Conservation (phyloP, 2,797 vertebrate genomes). For the Acropternis orthonyx region DNA sequence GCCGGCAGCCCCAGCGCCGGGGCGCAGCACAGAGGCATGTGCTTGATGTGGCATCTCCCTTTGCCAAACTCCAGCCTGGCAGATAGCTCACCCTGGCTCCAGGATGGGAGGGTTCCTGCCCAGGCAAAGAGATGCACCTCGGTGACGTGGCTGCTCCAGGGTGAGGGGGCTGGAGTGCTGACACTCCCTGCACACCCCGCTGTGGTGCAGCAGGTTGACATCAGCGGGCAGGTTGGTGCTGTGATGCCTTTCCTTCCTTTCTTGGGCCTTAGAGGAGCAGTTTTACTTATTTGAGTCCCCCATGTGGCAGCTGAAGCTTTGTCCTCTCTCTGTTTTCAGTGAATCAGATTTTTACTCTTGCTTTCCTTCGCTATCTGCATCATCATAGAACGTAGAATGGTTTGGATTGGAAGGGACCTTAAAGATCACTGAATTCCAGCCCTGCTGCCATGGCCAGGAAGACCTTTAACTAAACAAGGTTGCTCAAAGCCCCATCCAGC, state of each 20-base stretch:
- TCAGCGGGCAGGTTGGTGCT: neutral
- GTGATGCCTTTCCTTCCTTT: neutral
- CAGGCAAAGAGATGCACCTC: too few relatives aligned
- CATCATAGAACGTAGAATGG: neutral
- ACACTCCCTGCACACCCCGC: rapidly evolving
- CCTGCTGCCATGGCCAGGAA: too few relatives aligned
- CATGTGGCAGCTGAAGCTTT: neutral
- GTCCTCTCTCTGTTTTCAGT: neutral
- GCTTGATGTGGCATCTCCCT: constrained; percentile 27
- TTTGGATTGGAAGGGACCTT: neutral
- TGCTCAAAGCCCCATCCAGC: neutral
- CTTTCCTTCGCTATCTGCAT: rapidly evolving
- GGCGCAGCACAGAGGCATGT: neutral
- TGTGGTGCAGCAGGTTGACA: neutral
- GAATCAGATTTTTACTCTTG: neutral
- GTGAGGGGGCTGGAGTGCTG: rapidly evolving
- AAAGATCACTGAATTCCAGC: neutral
- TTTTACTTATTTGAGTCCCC: neutral
- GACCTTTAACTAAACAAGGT: neutral
- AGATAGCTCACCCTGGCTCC: neutral
- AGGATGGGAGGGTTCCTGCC: neutral
- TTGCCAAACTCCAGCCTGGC: neutral
- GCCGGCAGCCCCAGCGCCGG: neutral
- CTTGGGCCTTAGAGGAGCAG: neutral
- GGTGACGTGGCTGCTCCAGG: neutral